Base-by-base conservation (phyloP, 2,113 vertebrate species). In the Siniperca knerii region DNA sequence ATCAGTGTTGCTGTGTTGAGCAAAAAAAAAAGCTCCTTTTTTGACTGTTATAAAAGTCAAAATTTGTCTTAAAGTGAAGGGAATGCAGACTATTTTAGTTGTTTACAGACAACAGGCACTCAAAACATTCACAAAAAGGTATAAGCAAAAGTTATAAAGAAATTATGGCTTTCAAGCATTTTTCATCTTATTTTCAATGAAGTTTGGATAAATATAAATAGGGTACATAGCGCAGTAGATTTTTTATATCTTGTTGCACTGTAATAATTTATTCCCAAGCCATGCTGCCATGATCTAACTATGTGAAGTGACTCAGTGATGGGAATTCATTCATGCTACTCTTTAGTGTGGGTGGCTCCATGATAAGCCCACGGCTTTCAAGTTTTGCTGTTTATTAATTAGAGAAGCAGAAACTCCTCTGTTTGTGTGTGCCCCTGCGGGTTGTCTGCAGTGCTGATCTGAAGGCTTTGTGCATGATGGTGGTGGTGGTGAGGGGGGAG, bases 351-450 rank as follows among this genome's bases (percentile, higher is more conserved):
- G 86, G 86, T 48, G 35, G 79, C 75, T 86, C 86, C 74, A 58
- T 74, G 87, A 91, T 89, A 84, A 88, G 65, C 85, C 62, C 60
- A 48, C 20, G 42, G 67, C 90, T 94, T 93, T 94, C 87, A 94
- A 91, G 88, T 82, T 88, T 77, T 81, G 82, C 87, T 93, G 89
- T 93, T 93, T 93, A 92, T 94, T 93, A 92, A 93, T 94, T 93
- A 92, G 81, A 92, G 89, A 91, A 86, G 78, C 81, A 62, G 75
- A 89, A 89, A 89, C 65, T 85, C 35, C 40, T 69, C 71, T 83
- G 87, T 91, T 83, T 89, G 87, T 87, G 75, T 72, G 68, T 64
- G 75, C 71, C 67, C 64, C 79, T 89, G 86, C 55, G 83, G 87
- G 54, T 48, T 76, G 81, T 90, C 78, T 89, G 64, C 79, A 65